Evolutionary conservation across 1,140 invertebrate species (phyloP), one percentile per base, ranked within the genome.

Genomic region (Drosophila auraria): DNA sequence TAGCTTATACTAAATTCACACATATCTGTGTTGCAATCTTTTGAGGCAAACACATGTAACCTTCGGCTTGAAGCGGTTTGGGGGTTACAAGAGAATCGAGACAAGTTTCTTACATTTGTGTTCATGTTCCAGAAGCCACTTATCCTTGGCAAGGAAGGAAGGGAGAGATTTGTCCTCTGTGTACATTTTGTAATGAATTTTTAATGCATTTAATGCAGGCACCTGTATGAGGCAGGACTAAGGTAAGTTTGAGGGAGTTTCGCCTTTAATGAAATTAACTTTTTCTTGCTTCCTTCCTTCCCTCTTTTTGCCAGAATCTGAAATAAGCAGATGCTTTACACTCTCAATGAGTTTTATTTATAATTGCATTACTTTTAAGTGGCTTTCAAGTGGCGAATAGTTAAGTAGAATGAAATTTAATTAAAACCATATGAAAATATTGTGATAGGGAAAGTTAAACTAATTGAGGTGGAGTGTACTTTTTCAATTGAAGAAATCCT

Each of bases 311-410:
- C 50, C n/a, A 70, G 80, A 87, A 71, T n/a, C 65, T 44, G 61
- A 72, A 66, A 79, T 87, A 84, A 77, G 33, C 78, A 64, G 57
- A 78, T 78, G 82, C 64, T 66, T 78, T 76, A 72, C 66, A 42
- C 58, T 47, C 45, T 80, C 53, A 79, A 70, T 66, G 71, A 57
- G 61, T 82, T 83, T 80, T 78, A 81, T 80, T 74, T 80, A 78
- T 89, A 87, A 87, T 87, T 89, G 54, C 89, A 89, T 80, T 87
- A 83, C 66, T 54, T 83, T 89, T 64, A 83, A 82, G 80, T 82
- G 80, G 59, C 74, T 79, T 68, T 82, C 63, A 74, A 82, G 74
- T 61, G 70, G 74, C 30, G 44, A 56, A 68, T 69, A 56, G 62
- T 77, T 78, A 68, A 69, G 73, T 54, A 49, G 62, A 15, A 40